These are phyloP conservation scores for Aratinga solstitialis DNA, from an alignment of 2,797 vertebrate species.

Conservation along the genomic window DNA sequence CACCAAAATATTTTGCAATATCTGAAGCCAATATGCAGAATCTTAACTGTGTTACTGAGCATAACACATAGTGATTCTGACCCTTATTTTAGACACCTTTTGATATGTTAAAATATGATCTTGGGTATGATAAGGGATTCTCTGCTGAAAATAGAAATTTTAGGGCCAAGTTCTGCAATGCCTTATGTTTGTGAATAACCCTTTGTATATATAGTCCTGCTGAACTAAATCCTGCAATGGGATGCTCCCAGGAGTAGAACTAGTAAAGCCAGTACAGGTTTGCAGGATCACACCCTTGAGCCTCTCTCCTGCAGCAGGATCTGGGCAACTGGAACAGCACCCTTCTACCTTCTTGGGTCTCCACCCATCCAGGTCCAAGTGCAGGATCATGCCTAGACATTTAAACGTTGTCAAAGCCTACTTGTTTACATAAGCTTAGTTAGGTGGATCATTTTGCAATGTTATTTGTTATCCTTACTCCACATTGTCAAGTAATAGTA, in stretches of 20 bases:
- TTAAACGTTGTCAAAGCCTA: conserved; percentile 45
- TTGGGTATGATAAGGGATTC: neutral
- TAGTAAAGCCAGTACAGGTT: neutral
- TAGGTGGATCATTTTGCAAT: conserved; percentile 41
- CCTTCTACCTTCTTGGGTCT: neutral
- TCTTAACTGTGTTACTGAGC: conserved; percentile 14
- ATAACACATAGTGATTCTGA: conserved; percentile 8
- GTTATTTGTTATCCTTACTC: conserved; percentile 35
- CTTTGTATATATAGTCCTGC: neutral
- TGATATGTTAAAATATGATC: neutral
- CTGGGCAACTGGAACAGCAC: neutral
- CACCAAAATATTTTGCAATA: neutral
- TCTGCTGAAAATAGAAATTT: conserved; percentile 17
- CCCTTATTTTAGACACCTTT: conserved; percentile 4
- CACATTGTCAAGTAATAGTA: conserved; percentile 28
- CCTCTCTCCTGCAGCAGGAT: neutral
- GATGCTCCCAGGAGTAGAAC: neutral
- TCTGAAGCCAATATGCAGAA: conserved; percentile 18
- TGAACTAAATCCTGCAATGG: neutral
- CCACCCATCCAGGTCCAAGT: neutral
- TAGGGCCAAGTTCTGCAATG: conserved; percentile 58
- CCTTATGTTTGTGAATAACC: conserved; percentile 52
- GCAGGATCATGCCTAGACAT: conserved; percentile 3
- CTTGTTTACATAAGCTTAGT: conserved; percentile 75
- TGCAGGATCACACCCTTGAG: neutral